phyloP scores from a whole-genome alignment of 35 echinoderm and acorn worm species.

The Patiria miniata region DNA sequence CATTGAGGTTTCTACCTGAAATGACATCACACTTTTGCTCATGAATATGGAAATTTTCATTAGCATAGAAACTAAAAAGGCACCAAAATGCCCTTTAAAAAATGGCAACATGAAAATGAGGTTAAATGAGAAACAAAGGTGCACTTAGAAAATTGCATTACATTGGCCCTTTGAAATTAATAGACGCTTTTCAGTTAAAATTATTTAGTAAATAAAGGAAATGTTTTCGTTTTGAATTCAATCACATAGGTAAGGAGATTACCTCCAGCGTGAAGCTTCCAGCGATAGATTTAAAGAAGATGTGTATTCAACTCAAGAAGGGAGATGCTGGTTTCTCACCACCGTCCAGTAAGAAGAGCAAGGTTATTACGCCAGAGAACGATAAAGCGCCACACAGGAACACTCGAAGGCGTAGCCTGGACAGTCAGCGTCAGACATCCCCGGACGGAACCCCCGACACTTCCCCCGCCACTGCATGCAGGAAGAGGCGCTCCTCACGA shows the following conservation, averaged over 20 bases:
- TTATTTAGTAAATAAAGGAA: too few species aligned
- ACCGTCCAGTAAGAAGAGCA: not conserved
- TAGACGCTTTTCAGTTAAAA: too few species aligned
- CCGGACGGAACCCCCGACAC: not conserved
- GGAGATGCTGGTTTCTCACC: not conserved
- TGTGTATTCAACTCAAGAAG: constrained; percentile 73
- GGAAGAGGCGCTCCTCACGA: not conserved
- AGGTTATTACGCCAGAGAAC: not conserved
- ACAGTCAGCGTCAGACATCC: not conserved
- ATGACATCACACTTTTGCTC: too few species aligned
- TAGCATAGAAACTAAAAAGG: too few species aligned
- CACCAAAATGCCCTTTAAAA: too few species aligned
- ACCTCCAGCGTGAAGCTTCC: constrained; percentile 65
- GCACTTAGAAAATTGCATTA: too few species aligned
- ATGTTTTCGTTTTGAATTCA: constrained; percentile 1
- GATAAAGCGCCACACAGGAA: not conserved
- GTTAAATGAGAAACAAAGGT: too few species aligned
- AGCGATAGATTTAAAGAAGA: constrained; percentile 70
- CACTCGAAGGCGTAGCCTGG: not conserved
- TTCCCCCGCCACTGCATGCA: not conserved
- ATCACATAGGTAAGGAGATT: constrained; percentile 83
- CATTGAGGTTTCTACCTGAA: too few species aligned
- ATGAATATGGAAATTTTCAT: too few species aligned
- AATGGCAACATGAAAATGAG: too few species aligned
- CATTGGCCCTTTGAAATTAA: too few species aligned